Percentiles rank a stretch among this genome's conserved stretches.
phyloP scores from a whole-genome alignment of 2,113 vertebrate species.

The Tragelaphus buxtoni region DNA sequence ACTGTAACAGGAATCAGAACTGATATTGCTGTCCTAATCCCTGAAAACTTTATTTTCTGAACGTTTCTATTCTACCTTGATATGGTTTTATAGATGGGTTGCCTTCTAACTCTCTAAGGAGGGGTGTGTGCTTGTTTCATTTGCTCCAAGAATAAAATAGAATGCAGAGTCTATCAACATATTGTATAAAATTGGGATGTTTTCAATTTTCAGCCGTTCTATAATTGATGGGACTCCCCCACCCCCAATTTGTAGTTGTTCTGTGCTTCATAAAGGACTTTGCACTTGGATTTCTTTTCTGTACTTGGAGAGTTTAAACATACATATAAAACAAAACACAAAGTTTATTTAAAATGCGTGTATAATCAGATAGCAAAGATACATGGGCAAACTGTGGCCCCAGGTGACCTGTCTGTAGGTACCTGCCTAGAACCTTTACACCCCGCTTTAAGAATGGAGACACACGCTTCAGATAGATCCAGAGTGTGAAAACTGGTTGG shows the following conservation, averaged over 20 bases:
- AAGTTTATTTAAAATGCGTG: background rate
- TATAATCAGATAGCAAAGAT: background rate
- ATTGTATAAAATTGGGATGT: background rate
- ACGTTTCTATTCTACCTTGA: background rate
- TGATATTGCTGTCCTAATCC: background rate
- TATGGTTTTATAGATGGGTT: background rate
- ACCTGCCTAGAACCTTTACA: background rate
- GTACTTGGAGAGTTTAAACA: background rate
- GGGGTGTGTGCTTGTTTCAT: background rate
- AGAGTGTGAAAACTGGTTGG: background rate
- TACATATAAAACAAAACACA: background rate
- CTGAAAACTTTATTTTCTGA: background rate
- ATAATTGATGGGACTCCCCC: background rate
- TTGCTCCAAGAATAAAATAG: background rate
- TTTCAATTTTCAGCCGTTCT: background rate
- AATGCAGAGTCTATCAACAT: background rate
- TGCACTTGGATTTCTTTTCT: slow-evolving; percentile 1
- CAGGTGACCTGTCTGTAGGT: background rate
- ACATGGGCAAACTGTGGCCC: background rate
- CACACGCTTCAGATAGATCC: background rate
- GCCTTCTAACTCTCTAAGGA: background rate
- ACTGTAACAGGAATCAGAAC: background rate
- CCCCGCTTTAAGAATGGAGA: background rate
- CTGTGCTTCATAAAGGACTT: background rate
- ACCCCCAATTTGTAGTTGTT: background rate